Conservation (phyloP, 1,140 invertebrate species). For the Eurosta solidaginis region DNA sequence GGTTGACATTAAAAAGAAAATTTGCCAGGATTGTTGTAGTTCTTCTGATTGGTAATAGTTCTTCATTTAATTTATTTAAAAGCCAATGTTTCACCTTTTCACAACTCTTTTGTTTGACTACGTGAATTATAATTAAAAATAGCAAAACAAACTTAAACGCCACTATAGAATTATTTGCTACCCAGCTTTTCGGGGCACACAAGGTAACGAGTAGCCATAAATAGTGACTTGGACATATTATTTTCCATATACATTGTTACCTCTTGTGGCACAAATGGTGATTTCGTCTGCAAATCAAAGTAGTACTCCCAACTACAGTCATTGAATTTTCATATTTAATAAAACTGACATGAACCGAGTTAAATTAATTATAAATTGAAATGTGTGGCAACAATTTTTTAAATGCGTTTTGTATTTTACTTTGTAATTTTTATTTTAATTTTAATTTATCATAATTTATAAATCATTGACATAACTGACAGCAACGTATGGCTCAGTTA, state of each 20-base stretch:
- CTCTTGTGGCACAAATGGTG: background rate
- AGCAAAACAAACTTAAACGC: no score
- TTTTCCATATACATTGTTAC: background rate
- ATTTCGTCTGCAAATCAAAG: background rate
- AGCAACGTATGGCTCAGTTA: background rate
- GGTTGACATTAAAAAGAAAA: no score
- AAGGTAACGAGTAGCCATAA: background rate
- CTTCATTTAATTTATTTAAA: no score
- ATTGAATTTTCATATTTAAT: background rate
- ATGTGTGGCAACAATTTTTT: background rate
- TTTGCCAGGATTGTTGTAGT: no score
- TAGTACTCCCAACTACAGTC: background rate
- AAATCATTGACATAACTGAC: background rate
- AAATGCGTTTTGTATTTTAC: background rate
- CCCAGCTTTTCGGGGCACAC: background rate
- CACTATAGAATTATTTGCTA: background rate
- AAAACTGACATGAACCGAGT: background rate
- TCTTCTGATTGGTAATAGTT: background rate
- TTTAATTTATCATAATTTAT: background rate
- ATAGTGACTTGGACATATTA: background rate
- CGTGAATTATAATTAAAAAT: slow-evolving; percentile 4
- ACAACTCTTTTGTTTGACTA: background rate
- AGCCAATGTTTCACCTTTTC: background rate
- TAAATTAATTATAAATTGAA: no score
- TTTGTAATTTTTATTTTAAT: background rate